Evolutionary conservation across 1,140 invertebrate species (phyloP).

Genomic region (Cataglyphis hispanica): DNA sequence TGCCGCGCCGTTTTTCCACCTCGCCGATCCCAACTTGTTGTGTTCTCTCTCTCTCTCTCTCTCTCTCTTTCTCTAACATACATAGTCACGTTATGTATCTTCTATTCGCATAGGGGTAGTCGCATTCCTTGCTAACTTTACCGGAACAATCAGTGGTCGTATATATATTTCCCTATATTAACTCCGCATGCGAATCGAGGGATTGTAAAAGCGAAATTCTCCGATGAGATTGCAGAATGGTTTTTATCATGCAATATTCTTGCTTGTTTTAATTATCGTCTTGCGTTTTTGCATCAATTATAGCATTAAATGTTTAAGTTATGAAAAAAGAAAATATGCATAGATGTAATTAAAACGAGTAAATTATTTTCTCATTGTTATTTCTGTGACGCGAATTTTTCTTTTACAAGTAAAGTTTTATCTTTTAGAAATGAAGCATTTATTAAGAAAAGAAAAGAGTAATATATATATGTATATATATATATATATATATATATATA

Average conservation of each 20-base stretch:
- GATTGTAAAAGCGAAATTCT: slow-evolving; percentile 1
- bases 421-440: too few species aligned
- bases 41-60: slow-evolving; percentile 33
- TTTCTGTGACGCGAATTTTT: background rate
- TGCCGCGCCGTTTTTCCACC: slow-evolving; percentile 50
- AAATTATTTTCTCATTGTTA: background rate
- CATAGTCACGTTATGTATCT: background rate
- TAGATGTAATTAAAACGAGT: background rate
- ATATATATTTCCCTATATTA: slow-evolving; percentile 11
- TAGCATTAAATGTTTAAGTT: background rate
- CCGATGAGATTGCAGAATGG: background rate
- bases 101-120: background rate
- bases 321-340: background rate
- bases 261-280: background rate
- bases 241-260: background rate
- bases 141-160: slow-evolving; percentile 1
- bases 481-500: too few species aligned
- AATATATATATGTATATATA: background rate
- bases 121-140: slow-evolving; percentile 25
- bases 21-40: slow-evolving; percentile 35
- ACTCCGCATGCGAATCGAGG: background rate
- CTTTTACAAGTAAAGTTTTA: too few species aligned
- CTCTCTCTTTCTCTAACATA: background rate
- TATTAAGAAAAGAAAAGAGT: background rate
- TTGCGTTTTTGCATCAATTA: background rate